These are phyloP conservation scores for Syngnathus floridae DNA, from an alignment of 2,113 vertebrate genomes.

Conservation along the genomic window DNA sequence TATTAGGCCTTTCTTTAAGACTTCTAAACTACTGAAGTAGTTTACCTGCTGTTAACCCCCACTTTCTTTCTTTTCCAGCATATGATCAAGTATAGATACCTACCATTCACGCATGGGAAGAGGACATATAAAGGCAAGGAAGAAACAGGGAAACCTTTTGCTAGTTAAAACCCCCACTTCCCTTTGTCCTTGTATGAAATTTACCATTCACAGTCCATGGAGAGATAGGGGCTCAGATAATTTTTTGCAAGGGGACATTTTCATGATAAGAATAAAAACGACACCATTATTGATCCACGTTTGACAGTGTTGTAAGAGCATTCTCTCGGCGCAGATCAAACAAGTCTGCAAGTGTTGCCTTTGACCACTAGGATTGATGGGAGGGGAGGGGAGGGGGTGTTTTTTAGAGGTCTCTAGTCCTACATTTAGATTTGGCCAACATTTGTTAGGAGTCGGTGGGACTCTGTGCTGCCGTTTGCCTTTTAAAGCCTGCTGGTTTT, in stretches of 20 bases:
- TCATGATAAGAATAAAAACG: conserved; percentile 42
- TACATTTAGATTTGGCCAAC: conserved; percentile 32
- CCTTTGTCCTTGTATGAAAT: conserved; percentile 49
- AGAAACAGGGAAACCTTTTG: conserved; percentile 90
- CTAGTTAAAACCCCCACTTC: conserved; percentile 79
- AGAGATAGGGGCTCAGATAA: conserved; percentile 25
- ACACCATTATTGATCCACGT: conserved; percentile 74
- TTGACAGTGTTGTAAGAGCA: conserved; percentile 64
- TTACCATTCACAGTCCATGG: conserved; percentile 49
- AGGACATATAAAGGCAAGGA: conserved; percentile 99
- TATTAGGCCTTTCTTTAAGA: neutral
- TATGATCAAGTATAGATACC: conserved; percentile 99
- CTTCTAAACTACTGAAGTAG: neutral
- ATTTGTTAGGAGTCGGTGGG: conserved; percentile 39
- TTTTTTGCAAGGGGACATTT: conserved; percentile 56
- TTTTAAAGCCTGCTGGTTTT: conserved; percentile 53
- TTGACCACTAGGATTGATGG: conserved; percentile 28
- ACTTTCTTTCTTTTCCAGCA: conserved; percentile 72
- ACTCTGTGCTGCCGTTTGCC: conserved; percentile 55
- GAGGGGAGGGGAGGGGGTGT: too few species aligned
- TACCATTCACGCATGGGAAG: conserved; percentile 98
- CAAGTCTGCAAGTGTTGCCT: conserved; percentile 44
- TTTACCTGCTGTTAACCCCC: neutral
- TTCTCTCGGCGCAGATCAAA: conserved; percentile 38
- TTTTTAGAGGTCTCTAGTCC: conserved; percentile 2